Evolutionary conservation across 2,888 invertebrate species (phyloP).

Genomic region (Hedya salicella): DNA sequence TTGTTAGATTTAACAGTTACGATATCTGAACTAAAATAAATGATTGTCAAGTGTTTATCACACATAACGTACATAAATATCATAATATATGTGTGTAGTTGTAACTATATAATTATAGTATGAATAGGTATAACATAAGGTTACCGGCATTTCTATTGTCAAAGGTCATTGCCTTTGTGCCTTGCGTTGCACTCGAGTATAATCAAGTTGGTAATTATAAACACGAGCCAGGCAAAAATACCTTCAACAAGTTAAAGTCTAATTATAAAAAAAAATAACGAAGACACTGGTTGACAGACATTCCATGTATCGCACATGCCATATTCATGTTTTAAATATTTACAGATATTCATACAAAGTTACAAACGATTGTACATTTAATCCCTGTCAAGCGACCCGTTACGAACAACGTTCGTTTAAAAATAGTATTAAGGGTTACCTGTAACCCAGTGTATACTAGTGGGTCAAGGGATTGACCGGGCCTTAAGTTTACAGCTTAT

Average conservation of each 20-base stretch:
- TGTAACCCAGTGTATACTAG: constrained; percentile 73
- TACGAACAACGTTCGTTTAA: constrained; percentile 70
- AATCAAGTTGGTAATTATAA: not conserved
- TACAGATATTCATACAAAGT: constrained; percentile 43
- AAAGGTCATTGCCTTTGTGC: constrained; percentile 6
- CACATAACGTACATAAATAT: not conserved
- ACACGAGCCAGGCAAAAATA: not conserved
- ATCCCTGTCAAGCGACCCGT: constrained; percentile 74
- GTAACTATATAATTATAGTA: not conserved
- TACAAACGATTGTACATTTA: constrained; percentile 51
- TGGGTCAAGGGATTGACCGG: constrained; percentile 72
- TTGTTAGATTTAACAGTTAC: too few relatives aligned
- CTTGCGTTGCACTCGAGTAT: not conserved
- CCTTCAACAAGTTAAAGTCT: not conserved
- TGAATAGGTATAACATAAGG: constrained; percentile 1
- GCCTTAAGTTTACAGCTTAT: constrained; percentile 59
- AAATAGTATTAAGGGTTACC: constrained; percentile 75
- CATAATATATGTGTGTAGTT: not conserved
- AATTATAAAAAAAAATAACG: not conserved
- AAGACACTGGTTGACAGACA: constrained; percentile 36
- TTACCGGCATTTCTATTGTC: constrained; percentile 13
- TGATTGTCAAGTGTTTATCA: too few relatives aligned
- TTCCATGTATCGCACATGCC: constrained; percentile 5
- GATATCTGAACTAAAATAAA: not conserved
- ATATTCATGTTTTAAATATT: constrained; percentile 39